Evolutionary conservation across 2,888 invertebrate species (phyloP).

Genomic region (Coecobrya sp.): DNA sequence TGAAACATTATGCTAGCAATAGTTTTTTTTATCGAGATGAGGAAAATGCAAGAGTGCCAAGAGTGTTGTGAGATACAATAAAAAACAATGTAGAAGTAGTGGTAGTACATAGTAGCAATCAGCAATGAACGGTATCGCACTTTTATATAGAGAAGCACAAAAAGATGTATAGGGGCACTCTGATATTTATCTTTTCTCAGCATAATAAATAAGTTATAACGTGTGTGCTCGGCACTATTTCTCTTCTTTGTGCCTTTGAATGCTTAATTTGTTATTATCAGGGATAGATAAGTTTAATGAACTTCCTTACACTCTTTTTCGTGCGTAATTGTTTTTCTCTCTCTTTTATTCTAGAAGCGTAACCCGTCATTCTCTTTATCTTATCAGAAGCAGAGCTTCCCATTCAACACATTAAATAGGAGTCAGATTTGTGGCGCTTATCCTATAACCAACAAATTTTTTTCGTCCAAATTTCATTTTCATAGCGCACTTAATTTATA

Average conservation of each 20-base stretch:
- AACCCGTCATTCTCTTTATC: conserved; percentile 49
- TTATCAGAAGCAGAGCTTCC: conserved; percentile 22
- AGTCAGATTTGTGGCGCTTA: neutral
- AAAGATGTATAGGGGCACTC: neutral
- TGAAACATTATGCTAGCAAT: neutral
- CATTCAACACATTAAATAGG: too few relatives aligned
- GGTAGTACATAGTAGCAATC: neutral
- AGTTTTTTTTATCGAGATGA: conserved; percentile 4
- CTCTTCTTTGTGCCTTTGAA: neutral
- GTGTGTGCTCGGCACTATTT: neutral
- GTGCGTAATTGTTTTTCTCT: conserved; percentile 32
- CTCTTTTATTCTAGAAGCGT: conserved; percentile 1
- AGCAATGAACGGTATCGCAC: neutral
- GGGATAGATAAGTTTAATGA: conserved; percentile 72
- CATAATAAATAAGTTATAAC: neutral
- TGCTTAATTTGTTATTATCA: conserved; percentile 48
- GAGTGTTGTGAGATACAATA: neutral
- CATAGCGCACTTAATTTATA: neutral
- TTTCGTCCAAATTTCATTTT: neutral
- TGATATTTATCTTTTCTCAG: conserved; percentile 14
- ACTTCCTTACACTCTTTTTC: conserved; percentile 56
- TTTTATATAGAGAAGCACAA: neutral
- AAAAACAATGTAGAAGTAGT: neutral
- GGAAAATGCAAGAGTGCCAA: conserved; percentile 29
- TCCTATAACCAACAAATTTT: neutral